A percentile compares a stretch with the other conserved stretches of the same genome.
Evolutionary conservation across 2,113 vertebrate species (phyloP).

Genomic region (Castor canadensis): DNA sequence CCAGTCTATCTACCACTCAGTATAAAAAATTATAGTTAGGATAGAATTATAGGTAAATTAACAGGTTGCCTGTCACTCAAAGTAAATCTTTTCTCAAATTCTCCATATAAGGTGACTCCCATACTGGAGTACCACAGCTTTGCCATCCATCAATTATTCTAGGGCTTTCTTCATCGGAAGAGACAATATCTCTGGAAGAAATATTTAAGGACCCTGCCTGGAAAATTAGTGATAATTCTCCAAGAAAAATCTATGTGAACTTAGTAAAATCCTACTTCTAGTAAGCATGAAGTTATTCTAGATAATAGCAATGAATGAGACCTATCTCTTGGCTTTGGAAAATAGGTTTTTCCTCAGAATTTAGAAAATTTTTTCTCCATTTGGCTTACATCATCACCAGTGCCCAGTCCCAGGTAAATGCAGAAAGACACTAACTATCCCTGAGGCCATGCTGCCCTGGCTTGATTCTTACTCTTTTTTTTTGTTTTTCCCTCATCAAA

Average conservation of each 20-base stretch:
- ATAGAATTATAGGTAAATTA: not conserved
- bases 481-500: not conserved
- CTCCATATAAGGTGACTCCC: not conserved
- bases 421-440: not conserved
- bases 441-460: not conserved
- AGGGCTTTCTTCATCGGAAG: not conserved
- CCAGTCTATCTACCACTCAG: not conserved
- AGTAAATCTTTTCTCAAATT: not conserved
- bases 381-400: not conserved
- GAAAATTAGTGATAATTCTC: not conserved
- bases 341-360: not conserved
- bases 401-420: not conserved
- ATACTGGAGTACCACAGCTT: not conserved
- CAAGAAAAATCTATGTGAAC: not conserved
- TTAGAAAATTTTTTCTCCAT: not conserved
- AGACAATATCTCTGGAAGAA: not conserved
- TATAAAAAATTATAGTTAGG: not conserved
- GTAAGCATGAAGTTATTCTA: not conserved
- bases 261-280: not conserved
- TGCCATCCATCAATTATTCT: not conserved
- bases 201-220: not conserved
- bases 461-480: not conserved
- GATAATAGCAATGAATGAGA: not conserved
- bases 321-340: not conserved
- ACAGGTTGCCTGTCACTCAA: not conserved